phyloP scores from a whole-genome alignment of 2,888 invertebrate species.

The Eupithecia subfuscata region DNA sequence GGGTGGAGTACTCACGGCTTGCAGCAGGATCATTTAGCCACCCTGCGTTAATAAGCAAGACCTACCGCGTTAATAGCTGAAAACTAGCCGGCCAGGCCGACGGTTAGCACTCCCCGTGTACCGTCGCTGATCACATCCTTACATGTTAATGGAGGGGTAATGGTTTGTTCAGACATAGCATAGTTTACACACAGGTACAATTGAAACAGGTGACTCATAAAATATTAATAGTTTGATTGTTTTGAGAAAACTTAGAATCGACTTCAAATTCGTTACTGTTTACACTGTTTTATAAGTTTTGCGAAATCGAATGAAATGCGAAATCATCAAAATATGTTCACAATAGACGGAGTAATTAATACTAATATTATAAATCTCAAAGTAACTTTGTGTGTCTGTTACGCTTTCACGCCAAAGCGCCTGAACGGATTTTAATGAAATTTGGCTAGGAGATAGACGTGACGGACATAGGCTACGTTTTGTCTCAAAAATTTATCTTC shows the following conservation, averaged over 20 bases:
- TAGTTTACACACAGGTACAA: conserved; percentile 19
- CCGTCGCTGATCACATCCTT: conserved; percentile 49
- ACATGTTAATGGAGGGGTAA: conserved; percentile 43
- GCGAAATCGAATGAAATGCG: too few species aligned
- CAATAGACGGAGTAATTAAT: too few species aligned
- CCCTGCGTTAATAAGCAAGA: conserved; percentile 77
- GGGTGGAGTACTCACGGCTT: conserved; percentile 51
- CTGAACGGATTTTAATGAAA: too few species aligned
- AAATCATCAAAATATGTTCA: too few species aligned
- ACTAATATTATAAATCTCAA: too few species aligned
- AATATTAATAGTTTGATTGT: too few species aligned
- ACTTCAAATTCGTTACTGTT: neutral
- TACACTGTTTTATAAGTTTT: neutral
- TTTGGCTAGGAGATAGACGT: too few species aligned
- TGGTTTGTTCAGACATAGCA: conserved; percentile 35
- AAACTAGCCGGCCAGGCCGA: conserved; percentile 75
- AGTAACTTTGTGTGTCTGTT: too few species aligned
- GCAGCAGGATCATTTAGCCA: conserved; percentile 72
- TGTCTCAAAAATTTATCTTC: too few species aligned
- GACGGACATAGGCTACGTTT: too few species aligned
- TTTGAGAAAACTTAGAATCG: neutral
- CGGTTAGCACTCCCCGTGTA: conserved; percentile 62
- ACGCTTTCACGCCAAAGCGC: too few species aligned
- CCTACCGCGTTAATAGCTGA: conserved; percentile 80
- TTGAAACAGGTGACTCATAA: conserved; percentile 17